Conservation (phyloP, 2,113 vertebrate genomes). For the Myiopsitta monachus region DNA sequence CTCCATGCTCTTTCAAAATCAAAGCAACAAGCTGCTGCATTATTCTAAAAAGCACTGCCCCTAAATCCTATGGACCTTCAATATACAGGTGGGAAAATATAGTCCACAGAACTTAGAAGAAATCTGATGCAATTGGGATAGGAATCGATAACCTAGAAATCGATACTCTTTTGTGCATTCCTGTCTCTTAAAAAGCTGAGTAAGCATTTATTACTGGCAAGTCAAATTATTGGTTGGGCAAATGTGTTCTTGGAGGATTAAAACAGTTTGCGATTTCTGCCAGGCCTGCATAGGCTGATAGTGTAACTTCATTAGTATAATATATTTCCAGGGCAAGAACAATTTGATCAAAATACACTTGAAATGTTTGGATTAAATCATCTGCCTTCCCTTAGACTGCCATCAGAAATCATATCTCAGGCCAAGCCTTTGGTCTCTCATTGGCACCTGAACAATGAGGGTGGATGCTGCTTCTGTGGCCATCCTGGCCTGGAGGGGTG, state of each 20-base stretch:
- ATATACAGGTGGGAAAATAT: background rate
- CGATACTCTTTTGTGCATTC: background rate
- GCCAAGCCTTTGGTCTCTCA: background rate
- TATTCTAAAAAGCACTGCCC: background rate
- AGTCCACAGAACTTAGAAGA: background rate
- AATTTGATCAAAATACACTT: slow-evolving; percentile 14
- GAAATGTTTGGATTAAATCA: background rate
- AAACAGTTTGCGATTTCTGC: slow-evolving; percentile 17
- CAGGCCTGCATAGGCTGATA: background rate
- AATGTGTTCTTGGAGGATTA: slow-evolving; percentile 16
- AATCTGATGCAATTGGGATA: background rate
- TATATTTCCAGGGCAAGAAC: background rate
- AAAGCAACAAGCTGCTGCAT: background rate
- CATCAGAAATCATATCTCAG: background rate
- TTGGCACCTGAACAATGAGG: fast-evolving
- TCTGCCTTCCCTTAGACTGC: background rate
- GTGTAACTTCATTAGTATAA: background rate
- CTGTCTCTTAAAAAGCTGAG: slow-evolving; percentile 32
- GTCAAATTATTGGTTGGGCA: background rate
- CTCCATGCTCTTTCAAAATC: background rate
- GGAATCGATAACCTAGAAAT: background rate
- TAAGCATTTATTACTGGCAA: slow-evolving; percentile 6
- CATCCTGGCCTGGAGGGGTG: background rate
- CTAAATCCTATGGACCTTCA: background rate
- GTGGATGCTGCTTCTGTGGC: background rate